Conservation (phyloP, 2,113 vertebrate genomes). For the Zosterops pallidus region DNA sequence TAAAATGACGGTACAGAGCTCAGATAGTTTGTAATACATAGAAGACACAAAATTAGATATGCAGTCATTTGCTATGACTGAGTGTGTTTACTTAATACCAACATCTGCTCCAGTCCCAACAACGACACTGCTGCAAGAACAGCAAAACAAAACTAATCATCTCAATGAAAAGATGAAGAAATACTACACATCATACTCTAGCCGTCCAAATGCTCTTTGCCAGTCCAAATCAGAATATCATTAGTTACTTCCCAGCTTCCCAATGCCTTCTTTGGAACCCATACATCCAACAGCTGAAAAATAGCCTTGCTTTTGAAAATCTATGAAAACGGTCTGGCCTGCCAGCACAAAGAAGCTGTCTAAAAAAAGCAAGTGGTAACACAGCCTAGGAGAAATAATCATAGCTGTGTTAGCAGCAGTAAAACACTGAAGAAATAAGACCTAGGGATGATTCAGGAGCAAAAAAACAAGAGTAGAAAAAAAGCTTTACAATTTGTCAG, state of each 20-base stretch:
- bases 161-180: not conserved
- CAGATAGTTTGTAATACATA: not conserved
- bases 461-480: not conserved
- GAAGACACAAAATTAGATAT: not conserved
- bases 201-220: no score
- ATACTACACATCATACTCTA: not conserved
- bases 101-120: not conserved
- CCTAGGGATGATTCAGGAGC: not conserved
- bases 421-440: not conserved
- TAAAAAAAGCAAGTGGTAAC: not conserved
- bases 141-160: not conserved
- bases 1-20: not conserved
- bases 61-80: not conserved
- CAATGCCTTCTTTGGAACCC: not conserved
- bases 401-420: not conserved
- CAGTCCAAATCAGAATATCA: not conserved
- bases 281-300: conserved; percentile 3
- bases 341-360: not conserved
- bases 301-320: not conserved
- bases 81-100: not conserved
- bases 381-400: not conserved
- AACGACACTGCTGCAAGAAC: not conserved
- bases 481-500: not conserved
- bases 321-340: not conserved
- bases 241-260: conserved; percentile 45